A percentile compares a stretch with the other conserved stretches of the same genome.
phyloP scores from a whole-genome alignment of 2,797 vertebrate species.

The Micropoecilia bifurca region DNA sequence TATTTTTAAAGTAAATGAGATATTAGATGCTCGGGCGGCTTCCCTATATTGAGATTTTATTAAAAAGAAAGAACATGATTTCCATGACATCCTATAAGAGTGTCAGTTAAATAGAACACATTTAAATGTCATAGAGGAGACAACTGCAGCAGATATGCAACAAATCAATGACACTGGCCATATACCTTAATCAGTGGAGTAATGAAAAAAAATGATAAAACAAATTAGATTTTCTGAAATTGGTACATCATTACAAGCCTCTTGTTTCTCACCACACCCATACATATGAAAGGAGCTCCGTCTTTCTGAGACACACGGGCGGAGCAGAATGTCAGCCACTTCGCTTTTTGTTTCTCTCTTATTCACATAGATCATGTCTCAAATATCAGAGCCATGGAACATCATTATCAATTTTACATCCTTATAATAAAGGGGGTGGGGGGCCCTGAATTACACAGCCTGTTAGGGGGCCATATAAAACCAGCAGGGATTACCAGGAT shows the following conservation, averaged over 20 bases:
- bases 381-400: background rate
- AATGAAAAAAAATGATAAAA: constrained; percentile 48
- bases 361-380: background rate
- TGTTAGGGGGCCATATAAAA: constrained; percentile 6
- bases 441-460: background rate
- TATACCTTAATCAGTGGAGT: constrained; percentile 11
- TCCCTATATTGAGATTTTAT: constrained; percentile 26
- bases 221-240: constrained; percentile 31
- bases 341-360: background rate
- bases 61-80: constrained; percentile 12
- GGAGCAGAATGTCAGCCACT: background rate
- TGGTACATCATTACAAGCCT: constrained; percentile 1
- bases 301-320: background rate
- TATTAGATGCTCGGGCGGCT: constrained; percentile 40
- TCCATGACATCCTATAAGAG: constrained; percentile 30
- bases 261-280: background rate
- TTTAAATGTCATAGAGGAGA: constrained; percentile 54
- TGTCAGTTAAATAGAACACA: constrained; percentile 49
- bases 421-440: background rate
- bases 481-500: background rate
- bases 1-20: constrained; percentile 51
- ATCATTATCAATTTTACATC: background rate
- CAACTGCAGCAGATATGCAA: constrained; percentile 29
- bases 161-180: constrained; percentile 11
- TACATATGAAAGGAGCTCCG: background rate